Evolutionary conservation across 2,888 invertebrate species (phyloP), one percentile per base, ranked within the genome.

Genomic region (Eilema sororculum): DNA sequence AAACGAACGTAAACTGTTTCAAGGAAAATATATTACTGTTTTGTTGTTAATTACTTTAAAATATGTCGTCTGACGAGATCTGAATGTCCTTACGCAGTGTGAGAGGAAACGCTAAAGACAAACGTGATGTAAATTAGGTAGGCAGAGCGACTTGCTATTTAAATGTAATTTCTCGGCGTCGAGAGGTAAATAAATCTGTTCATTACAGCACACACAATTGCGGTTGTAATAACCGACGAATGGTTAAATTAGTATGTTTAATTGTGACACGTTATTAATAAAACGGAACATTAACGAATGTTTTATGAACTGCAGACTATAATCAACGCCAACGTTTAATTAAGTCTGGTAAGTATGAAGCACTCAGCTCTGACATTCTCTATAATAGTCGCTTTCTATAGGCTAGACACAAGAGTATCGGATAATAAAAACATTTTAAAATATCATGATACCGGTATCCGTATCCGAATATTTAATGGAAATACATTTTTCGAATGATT

Each of bases 251-350:
- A 52, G n/a, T 68, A 25, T 65, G 65, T 75, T 72, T 77, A 70
- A 79, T 71, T 62, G 70, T 66, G 72, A 64, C 65, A 78, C 63
- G 65, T 62, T 69, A 75, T 71, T 71, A 67, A 67, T 76, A 68
- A 67, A 59, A 67, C 63, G 67, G 24, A 33, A 68, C 69, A 65
- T 73, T 74, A 69, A 69, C 9, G n/a, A 69, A 22, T 61, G 73
- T 72, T 62, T 68, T 72, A 78, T 73, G 41, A 75, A 69, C 66
- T 72, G 63, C 66, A 63, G 60, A 60, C 61, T 65, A 67, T 68
- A 62, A 78, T 73, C 64, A 68, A 60, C 58, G 69, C 70, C 62
- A 67, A 30, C 22, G 63, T 41, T 61, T 78, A 67, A 78, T 76
- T 74, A 78, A 74, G 69, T 65, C 67, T 62, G 65, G 70, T 72